Evolutionary conservation across 2,888 invertebrate species (phyloP).

Genomic region (Mellilla xanthometata): DNA sequence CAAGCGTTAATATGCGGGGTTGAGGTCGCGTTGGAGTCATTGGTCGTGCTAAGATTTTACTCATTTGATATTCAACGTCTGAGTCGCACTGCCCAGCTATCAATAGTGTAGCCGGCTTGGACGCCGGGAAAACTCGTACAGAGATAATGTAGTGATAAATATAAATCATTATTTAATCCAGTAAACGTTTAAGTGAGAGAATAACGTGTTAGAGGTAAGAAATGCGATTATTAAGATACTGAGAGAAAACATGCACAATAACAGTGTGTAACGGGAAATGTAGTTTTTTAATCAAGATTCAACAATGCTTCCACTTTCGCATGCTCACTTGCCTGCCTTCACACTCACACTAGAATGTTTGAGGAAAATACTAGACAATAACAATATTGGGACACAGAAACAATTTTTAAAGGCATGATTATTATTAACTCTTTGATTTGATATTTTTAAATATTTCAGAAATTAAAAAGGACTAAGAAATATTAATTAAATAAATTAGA

Average conservation of each 20-base stretch:
- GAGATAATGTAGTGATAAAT: conserved; percentile 28
- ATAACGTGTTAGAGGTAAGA: conserved; percentile 26
- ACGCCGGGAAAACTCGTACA: conserved; percentile 48
- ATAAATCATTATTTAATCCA: conserved; percentile 13
- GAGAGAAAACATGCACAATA: conserved; percentile 19
- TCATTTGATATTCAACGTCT: conserved; percentile 68
- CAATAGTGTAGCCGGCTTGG: conserved; percentile 58
- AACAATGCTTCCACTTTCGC: conserved; percentile 36
- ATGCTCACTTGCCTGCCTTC: conserved; percentile 15
- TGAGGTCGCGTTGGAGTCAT: conserved; percentile 38
- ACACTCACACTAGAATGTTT: too few species aligned
- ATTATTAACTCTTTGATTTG: too few species aligned
- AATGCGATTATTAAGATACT: conserved; percentile 11
- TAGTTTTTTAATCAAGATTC: conserved; percentile 32
- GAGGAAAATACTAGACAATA: conserved; percentile 12
- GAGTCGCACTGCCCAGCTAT: conserved; percentile 57
- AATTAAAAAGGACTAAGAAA: too few species aligned
- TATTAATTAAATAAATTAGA: too few species aligned
- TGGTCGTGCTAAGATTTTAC: conserved; percentile 58
- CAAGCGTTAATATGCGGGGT: conserved; percentile 29
- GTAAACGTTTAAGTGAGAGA: conserved; percentile 5
- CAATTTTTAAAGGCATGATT: too few species aligned
- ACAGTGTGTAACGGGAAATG: conserved; percentile 16
- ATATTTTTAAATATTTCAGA: too few species aligned
- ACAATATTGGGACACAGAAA: neutral